phyloP scores from a whole-genome alignment of 1,140 invertebrate genomes.

The Bilobella aurantiaca region DNA sequence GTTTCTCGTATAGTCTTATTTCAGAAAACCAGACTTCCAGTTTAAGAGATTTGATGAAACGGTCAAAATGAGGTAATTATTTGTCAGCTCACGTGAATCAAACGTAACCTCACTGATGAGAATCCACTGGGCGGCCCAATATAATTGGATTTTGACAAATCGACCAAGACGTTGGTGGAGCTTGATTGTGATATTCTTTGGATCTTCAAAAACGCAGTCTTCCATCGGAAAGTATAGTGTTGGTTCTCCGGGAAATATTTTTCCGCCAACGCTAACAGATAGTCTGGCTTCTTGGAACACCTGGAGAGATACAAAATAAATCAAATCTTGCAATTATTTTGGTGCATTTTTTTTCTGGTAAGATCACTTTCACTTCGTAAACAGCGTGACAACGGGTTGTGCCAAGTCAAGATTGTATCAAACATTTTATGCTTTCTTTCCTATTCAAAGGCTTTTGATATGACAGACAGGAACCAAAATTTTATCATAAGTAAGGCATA shows the following conservation, averaged over 20 bases:
- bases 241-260: constrained; percentile 60
- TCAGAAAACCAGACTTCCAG: too few relatives aligned
- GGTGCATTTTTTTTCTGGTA: too few relatives aligned
- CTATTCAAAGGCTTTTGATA: constrained; percentile 9
- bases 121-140: constrained; percentile 75
- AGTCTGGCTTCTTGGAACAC: constrained; percentile 67
- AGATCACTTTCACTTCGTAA: too few relatives aligned
- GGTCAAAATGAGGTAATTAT: too few relatives aligned
- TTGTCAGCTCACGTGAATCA: constrained; percentile 59
- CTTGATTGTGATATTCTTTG: constrained; percentile 70
- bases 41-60: too few relatives aligned
- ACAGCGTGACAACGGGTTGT: too few relatives aligned
- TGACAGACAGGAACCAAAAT: neutral
- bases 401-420: constrained; percentile 17
- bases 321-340: too few relatives aligned
- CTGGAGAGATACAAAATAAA: constrained; percentile 39
- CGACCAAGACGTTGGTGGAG: constrained; percentile 71
- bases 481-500: neutral
- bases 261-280: constrained; percentile 70
- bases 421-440: neutral
- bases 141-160: constrained; percentile 67
- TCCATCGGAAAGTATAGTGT: constrained; percentile 60
- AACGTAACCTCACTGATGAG: constrained; percentile 79
- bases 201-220: constrained; percentile 69
- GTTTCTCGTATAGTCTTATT: too few relatives aligned